Conservation (phyloP, 2,888 invertebrate species). For the Meteorus cinctellus region DNA sequence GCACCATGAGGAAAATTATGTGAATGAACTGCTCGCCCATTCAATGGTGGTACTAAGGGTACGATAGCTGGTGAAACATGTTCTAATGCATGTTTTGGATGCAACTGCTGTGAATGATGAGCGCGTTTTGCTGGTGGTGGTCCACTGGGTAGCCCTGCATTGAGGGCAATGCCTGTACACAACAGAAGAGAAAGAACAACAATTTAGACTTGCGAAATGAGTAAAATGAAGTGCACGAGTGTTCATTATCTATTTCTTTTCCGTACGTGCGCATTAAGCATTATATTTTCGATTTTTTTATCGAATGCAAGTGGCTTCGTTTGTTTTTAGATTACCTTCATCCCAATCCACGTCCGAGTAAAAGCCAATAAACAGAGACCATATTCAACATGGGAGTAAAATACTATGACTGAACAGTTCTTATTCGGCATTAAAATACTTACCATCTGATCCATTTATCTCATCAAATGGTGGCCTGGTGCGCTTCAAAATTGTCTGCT, state of each 20-base stretch:
- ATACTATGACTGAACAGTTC: not conserved
- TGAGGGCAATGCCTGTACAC: conserved; percentile 68
- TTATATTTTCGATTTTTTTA: conserved; percentile 25
- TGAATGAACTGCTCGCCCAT: conserved; percentile 68
- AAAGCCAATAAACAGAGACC: conserved; percentile 76
- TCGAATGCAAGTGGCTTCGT: conserved; percentile 23
- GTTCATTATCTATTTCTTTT: not conserved
- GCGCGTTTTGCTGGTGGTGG: conserved; percentile 85
- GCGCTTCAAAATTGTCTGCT: conserved; percentile 80
- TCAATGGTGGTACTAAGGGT: conserved; percentile 67
- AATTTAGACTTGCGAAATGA: not conserved
- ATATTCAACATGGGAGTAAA: conserved; percentile 62
- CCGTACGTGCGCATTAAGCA: not conserved
- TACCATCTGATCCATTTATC: conserved; percentile 91
- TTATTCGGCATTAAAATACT: conserved; percentile 70
- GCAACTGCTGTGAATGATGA: conserved; percentile 65
- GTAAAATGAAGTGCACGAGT: not conserved
- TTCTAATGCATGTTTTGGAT: conserved; percentile 66
- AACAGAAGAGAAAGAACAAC: conserved; percentile 34
- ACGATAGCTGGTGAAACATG: conserved; percentile 62
- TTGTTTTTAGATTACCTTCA: conserved; percentile 73
- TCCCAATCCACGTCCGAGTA: conserved; percentile 80
- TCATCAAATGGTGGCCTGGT: conserved; percentile 88
- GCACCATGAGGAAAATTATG: conserved; percentile 69
- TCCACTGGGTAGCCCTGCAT: conserved; percentile 64